These are phyloP conservation scores for Aporophyla lueneburgensis DNA, from an alignment of 2,888 invertebrate species.

Conservation along the genomic window DNA sequence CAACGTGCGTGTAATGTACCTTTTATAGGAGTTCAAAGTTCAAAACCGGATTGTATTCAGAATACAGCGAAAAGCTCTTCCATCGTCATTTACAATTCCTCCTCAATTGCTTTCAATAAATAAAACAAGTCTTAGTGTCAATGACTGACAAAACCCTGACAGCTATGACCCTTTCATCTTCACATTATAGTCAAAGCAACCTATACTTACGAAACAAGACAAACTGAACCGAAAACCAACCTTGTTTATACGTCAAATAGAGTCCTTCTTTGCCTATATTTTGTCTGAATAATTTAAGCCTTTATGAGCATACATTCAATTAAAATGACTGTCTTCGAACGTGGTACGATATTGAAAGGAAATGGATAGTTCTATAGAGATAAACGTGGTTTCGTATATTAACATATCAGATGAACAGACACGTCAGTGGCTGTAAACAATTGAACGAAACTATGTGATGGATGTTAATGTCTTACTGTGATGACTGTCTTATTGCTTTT, in stretches of 20 bases:
- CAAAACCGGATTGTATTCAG: conserved; percentile 22
- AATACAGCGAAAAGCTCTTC: conserved; percentile 54
- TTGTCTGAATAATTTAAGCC: conserved; percentile 74
- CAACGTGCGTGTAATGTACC: conserved; percentile 9
- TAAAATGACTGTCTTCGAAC: conserved; percentile 74
- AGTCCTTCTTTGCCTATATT: conserved; percentile 65
- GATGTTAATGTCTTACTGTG: conserved; percentile 29
- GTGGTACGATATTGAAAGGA: conserved; percentile 67
- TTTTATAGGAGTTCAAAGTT: conserved; percentile 42
- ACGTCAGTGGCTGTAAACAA: conserved; percentile 58
- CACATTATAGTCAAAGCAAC: conserved; percentile 68
- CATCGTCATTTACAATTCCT: conserved; percentile 46
- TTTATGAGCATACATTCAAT: conserved; percentile 80
- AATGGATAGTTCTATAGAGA: conserved; percentile 64
- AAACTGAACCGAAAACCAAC: conserved; percentile 39
- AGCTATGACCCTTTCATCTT: conserved; percentile 76
- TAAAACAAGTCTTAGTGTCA: conserved; percentile 67
- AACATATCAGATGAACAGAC: conserved; percentile 65
- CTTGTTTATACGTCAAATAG: conserved; percentile 59
- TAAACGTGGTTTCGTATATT: conserved; percentile 59
- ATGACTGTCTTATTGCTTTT: conserved; percentile 18
- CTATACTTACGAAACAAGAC: conserved; percentile 41
- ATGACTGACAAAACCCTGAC: conserved; percentile 71
- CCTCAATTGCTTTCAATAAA: conserved; percentile 50
- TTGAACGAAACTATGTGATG: conserved; percentile 37